Evolutionary conservation across 1,140 invertebrate species (phyloP).

Genomic region (Teleogryllus occipitalis): DNA sequence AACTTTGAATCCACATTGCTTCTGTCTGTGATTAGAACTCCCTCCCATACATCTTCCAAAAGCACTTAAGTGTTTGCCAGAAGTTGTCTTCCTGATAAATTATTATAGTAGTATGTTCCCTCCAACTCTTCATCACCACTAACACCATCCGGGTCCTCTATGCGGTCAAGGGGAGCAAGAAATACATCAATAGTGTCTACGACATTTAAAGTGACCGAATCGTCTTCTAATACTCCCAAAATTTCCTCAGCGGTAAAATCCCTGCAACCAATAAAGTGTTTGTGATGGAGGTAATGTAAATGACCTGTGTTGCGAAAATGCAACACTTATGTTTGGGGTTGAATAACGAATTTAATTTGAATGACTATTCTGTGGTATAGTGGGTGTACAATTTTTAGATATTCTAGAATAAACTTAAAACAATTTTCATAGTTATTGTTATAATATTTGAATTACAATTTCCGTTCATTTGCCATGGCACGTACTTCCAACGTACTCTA

Average conservation of each 20-base stretch:
- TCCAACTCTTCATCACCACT: background rate
- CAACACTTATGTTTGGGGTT: background rate
- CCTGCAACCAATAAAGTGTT: background rate
- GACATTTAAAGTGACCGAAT: background rate
- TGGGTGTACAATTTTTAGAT: too few relatives aligned
- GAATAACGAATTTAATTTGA: too few relatives aligned
- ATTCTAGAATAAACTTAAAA: too few relatives aligned
- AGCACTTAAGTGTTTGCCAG: background rate
- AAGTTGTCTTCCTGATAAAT: background rate
- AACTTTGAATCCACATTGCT: background rate
- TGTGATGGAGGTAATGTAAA: background rate
- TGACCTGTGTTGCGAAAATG: background rate
- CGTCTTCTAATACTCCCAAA: background rate
- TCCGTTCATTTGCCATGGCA: too few relatives aligned
- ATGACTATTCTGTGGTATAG: too few relatives aligned
- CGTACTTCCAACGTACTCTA: too few relatives aligned
- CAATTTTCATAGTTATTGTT: too few relatives aligned
- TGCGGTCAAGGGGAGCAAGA: background rate
- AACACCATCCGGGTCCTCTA: background rate
- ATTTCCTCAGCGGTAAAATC: background rate
- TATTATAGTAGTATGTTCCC: background rate
- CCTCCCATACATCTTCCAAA: background rate
- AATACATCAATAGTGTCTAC: background rate
- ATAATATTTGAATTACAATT: too few relatives aligned
- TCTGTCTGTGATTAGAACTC: background rate